Base-by-base conservation (phyloP, 2,113 vertebrate genomes). In the Hymenochirus boettgeri region DNA sequence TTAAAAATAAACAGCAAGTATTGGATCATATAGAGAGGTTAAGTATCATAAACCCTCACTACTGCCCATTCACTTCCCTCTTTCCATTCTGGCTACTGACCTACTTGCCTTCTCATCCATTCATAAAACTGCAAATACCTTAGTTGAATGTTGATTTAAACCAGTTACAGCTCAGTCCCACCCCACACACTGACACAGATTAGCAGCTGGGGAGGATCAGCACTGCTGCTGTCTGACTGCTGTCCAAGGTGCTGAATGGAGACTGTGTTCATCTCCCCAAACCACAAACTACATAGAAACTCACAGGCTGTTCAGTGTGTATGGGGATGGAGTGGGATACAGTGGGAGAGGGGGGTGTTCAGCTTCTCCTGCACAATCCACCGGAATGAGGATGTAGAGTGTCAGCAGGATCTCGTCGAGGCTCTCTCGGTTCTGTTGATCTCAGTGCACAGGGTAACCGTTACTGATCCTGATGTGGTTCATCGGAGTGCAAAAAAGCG, bases 231-330 rank as follows among this genome's bases (percentile, higher is more conserved):
- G 25, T 23, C 24, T 5, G 55, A 2, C 10, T 17, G 22, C 65
- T 60, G 65, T 69, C 65, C 35, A 60, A 45, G 56, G 65, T 69
- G 57, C 65, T 69, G 65, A 53, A 59, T n/a, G 42, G 4, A 19
- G 45, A n/a, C 27, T 50, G 17, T 26, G 33, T 24, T 27, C 29
- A 48, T 13, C 19, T 17, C 7, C 19, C 29, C 22, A n/a, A n/a
- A n/a, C n/a, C n/a, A n/a, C n/a, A n/a, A 42, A 42, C 39, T 42
- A 42, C 4, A 35, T 23, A 42, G 25, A 39, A 62, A 69, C 56
- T 60, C 46, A 60, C 56, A 31, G 46, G 33, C 47, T 59, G 24
- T 19, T 7, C 19, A 48, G 9, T n/a, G 39, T 5, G 39, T 2
- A n/a, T 15, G 22, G 26, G 53, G 26, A 23, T 65, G n/a, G n/a